Evolutionary conservation across 2,797 vertebrate genomes (phyloP).

Genomic region (Eupleurogrammus muticus): DNA sequence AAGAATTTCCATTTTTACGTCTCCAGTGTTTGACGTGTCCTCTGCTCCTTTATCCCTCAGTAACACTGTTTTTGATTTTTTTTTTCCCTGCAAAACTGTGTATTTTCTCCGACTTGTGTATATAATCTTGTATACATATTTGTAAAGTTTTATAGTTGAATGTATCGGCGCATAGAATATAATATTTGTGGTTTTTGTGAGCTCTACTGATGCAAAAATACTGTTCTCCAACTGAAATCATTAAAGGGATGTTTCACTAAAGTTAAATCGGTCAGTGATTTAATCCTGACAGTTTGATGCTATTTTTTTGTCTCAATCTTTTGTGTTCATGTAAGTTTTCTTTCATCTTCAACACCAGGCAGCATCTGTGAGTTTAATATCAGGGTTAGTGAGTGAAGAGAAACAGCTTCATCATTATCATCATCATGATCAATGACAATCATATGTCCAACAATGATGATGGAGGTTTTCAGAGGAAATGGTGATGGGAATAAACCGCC

Average conservation of each 20-base stretch:
- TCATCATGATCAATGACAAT: no score
- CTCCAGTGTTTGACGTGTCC: constrained; percentile 30
- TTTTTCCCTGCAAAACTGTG: constrained; percentile 33
- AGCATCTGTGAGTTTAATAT: no score
- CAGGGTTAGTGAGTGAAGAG: no score
- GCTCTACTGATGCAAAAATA: constrained; percentile 38
- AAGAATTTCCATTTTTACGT: constrained; percentile 35
- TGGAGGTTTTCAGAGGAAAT: no score
- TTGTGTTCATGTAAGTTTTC: no score
- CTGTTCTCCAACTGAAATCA: constrained; percentile 34
- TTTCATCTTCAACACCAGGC: no score
- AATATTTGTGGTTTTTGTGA: constrained; percentile 48
- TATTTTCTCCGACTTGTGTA: constrained; percentile 68
- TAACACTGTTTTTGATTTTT: constrained; percentile 27
- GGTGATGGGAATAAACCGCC: no score
- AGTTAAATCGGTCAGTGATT: not conserved
- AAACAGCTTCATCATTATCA: no score
- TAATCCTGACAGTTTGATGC: no score
- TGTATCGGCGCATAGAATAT: constrained; percentile 40
- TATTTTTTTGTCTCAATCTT: no score
- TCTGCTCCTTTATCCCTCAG: constrained; percentile 23
- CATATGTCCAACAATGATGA: no score
- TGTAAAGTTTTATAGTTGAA: constrained; percentile 78
- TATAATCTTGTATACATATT: constrained; percentile 76
- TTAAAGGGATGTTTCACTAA: constrained; percentile 65